Percentiles rank a stretch among this genome's conserved stretches.
These are phyloP conservation scores for Calonectris borealis DNA, from an alignment of 2,113 vertebrate species.

Conservation along the genomic window DNA sequence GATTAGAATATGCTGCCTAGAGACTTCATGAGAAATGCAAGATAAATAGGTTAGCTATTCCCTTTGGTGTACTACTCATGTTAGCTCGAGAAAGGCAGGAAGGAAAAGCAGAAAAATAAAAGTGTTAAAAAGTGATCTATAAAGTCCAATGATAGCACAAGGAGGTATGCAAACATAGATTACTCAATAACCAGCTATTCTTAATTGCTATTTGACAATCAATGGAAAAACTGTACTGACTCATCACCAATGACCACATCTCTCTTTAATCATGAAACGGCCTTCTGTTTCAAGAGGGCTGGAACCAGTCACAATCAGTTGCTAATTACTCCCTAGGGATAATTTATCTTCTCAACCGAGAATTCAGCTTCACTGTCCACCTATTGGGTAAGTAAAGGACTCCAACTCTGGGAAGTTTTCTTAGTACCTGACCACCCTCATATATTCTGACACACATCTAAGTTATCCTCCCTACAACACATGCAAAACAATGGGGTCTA, in stretches of 20 bases:
- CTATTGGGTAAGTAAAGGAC: neutral
- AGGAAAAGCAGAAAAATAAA: neutral
- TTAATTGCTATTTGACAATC: neutral
- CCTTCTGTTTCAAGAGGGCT: neutral
- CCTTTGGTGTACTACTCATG: neutral
- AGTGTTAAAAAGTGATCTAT: neutral
- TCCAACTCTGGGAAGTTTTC: neutral
- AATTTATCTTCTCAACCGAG: neutral
- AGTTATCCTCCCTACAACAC: neutral
- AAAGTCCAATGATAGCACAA: neutral
- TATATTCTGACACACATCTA: neutral
- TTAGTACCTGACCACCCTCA: neutral
- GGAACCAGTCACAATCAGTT: neutral
- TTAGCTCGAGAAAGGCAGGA: neutral
- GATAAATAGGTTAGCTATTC: slow-evolving; percentile 46
- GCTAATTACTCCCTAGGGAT: neutral
- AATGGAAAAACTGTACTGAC: neutral
- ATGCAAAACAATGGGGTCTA: neutral
- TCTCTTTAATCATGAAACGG: neutral
- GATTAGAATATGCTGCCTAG: neutral
- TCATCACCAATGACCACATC: neutral
- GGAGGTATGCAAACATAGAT: neutral
- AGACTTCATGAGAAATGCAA: neutral
- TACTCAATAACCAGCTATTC: neutral
- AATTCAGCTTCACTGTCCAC: neutral